Base-by-base conservation (phyloP, 2,797 vertebrate genomes). In the Cheirogaleus major region DNA sequence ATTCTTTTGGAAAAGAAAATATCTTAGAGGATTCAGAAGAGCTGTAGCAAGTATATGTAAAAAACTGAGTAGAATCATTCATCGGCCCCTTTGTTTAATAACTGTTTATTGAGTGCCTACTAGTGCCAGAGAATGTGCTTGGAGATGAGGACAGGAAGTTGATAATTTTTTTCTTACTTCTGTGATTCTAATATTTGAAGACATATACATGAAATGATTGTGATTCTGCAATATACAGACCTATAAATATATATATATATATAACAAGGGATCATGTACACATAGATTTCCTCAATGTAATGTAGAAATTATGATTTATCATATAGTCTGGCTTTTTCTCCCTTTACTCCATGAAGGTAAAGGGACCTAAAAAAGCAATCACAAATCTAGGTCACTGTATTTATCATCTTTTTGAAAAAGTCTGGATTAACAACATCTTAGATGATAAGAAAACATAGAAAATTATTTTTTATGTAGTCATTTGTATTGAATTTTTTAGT, bases 1-100 rank as follows among this genome's bases (percentile, higher is more conserved):
- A 95, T 89, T 65, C 9, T 82, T 92, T 87, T 78, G 35, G 57
- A n/a, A 96, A 97, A 89, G 23, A 87, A 96, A 92, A 79, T 67
- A 72, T 91, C 72, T 90, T 94, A 69, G 43, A 73, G 43, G 23
- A n/a, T 73, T 52, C 43, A 90, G 43, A 78, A 57, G 23, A 81
- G n/a, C 55, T 87, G 18, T 45, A 89, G 35, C 75, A 94, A 86
- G 41, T 79, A 23, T 61, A 65, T 72, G 30, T n/a, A 83, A 70
- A 69, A 95, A 55, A 41, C 4, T 10, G 17, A 90, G 41, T 48
- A 43, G 76, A 61, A 38, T 87, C 35, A 90, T 23, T 59, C 35
- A 84, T 75, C 59, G 57, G 30, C 67, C 23, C 6, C 38, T 70
- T 50, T 69, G 43, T 41, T 93, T 89, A 94, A 69, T 92, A 82